Base-by-base conservation (phyloP, 2,888 invertebrate genomes). In the Helobdella robusta region DNA sequence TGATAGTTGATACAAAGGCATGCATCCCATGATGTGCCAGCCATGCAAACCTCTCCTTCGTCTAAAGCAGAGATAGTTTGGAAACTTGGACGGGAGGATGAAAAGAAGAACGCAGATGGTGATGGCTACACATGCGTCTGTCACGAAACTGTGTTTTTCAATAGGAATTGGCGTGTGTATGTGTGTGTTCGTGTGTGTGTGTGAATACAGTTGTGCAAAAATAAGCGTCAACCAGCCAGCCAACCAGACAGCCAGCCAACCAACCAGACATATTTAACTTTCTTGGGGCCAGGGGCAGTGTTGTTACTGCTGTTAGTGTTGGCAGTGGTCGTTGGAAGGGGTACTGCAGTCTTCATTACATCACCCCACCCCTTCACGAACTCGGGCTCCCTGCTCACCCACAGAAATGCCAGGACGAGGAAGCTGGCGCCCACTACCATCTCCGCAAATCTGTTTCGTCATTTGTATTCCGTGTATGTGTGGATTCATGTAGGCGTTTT, bases 111-210 rank as follows among this genome's bases (percentile, higher is more conserved):
- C 67, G 8, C 68, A 88, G 20, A 91, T 85, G 70, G 88, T 85
- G 75, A 90, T 85, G 0, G 90, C 91, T 23, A 77, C 76, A 1
- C 79, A 79, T 4, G 80, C 79, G 68, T 81, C 81, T 5, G 76
- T 75, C 1, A 79, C 75, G 52, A 69, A 75, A 25, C 75, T 76
- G 61, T 5, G 25, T n/a, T n/a, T n/a, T 4, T 5, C 30, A 32
- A 6, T 54, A 25, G 6, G 8, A 20, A 20, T 11, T 11, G 8
- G 20, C 20, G 8, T 6, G 6, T n/a, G 11, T 50, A 50, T n/a
- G 23, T 50, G 20, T n/a, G 20, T 50, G 6, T 6, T 8, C 6
- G 20, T n/a, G 20, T 50, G 20, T 8, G 6, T 6, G 8, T n/a
- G 20, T 50, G 8, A 20, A 20, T 50, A n/a, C 20, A 20, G 50